A percentile compares a stretch with the other conserved stretches of the same genome.
Evolutionary conservation across 2,888 invertebrate genomes (phyloP).

Genomic region (Germaria angustata): DNA sequence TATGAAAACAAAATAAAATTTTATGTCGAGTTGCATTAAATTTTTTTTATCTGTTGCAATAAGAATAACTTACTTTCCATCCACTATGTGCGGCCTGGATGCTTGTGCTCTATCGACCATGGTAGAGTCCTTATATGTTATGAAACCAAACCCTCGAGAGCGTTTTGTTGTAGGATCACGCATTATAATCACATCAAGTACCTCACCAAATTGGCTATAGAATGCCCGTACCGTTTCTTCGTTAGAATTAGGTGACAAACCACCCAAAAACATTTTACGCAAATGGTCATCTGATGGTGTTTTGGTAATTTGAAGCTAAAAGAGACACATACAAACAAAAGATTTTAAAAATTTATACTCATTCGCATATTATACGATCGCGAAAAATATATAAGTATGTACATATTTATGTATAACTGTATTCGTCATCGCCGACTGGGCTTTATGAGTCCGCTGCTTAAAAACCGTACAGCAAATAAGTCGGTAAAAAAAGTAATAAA

Average conservation of each 20-base stretch:
- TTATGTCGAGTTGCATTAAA: too few species aligned
- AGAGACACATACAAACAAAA: neutral
- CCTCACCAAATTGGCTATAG: conserved; percentile 75
- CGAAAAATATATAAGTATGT: too few species aligned
- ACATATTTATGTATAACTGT: conserved; percentile 10
- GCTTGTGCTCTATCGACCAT: conserved; percentile 76
- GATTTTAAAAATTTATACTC: neutral
- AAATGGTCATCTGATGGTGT: conserved; percentile 72
- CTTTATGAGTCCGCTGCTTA: conserved; percentile 57
- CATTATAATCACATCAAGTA: conserved; percentile 76
- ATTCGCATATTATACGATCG: neutral
- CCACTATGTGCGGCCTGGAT: conserved; percentile 75
- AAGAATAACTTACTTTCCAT: conserved; percentile 79
- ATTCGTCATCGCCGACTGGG: conserved; percentile 60
- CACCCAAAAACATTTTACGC: conserved; percentile 77
- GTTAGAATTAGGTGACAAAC: conserved; percentile 74
- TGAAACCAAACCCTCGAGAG: conserved; percentile 77
- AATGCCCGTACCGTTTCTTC: conserved; percentile 73
- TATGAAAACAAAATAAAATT: too few species aligned
- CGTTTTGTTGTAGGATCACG: conserved; percentile 76
- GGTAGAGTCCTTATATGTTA: conserved; percentile 72
- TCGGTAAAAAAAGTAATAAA: conserved; percentile 1
- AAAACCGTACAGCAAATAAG: conserved; percentile 7
- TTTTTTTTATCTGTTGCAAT: too few species aligned
- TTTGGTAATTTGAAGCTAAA: conserved; percentile 29